These are phyloP conservation scores for Gallinago solitaria DNA, from an alignment of 2,797 vertebrate species.

Conservation along the genomic window DNA sequence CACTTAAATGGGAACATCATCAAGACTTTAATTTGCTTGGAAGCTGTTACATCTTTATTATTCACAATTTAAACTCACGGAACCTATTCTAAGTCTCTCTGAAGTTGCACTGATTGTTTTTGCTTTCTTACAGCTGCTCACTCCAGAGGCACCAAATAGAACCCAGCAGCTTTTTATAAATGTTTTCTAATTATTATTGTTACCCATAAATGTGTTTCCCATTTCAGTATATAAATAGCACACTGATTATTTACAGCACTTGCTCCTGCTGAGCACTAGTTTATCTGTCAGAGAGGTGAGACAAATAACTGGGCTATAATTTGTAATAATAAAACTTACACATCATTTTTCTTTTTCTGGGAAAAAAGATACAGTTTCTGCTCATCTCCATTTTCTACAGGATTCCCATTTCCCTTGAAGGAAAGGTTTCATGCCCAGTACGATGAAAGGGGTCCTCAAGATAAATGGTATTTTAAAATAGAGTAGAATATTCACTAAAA, in stretches of 20 bases:
- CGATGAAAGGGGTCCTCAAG: not conserved
- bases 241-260: constrained; percentile 57
- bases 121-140: constrained; percentile 52
- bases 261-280: constrained; percentile 11
- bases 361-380: not conserved
- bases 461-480: not conserved
- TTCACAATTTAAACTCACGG: constrained; percentile 28
- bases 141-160: constrained; percentile 47
- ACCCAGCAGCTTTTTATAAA: constrained; percentile 9
- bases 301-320: constrained; percentile 20
- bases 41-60: constrained; percentile 55
- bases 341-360: not conserved
- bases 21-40: constrained; percentile 18
- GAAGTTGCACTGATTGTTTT: constrained; percentile 45
- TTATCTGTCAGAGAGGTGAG: constrained; percentile 30
- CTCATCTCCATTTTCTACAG: not conserved
- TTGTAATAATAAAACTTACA: constrained; percentile 5
- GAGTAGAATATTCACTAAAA: not conserved
- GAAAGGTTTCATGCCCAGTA: not conserved
- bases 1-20: constrained; percentile 32
- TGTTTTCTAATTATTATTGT: constrained; percentile 56
- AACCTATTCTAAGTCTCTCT: constrained; percentile 28
- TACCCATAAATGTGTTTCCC: constrained; percentile 25
- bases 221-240: constrained; percentile 44
- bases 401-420: not conserved